Percentiles rank a stretch among this genome's conserved stretches.
Evolutionary conservation across 2,888 invertebrate genomes (phyloP).

Genomic region (Diaprepes abbreviatus): DNA sequence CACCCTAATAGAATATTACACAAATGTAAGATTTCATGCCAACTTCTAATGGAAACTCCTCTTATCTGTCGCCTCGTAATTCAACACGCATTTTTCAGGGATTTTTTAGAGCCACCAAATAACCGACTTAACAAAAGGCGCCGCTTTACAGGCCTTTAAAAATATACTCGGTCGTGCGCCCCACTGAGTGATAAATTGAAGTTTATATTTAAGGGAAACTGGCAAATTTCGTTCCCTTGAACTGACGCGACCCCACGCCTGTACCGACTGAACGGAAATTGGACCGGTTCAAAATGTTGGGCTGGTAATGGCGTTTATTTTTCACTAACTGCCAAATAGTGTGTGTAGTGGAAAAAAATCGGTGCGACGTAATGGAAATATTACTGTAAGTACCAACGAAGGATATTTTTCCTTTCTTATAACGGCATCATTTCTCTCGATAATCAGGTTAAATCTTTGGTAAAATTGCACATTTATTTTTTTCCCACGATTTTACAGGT

Average conservation of each 20-base stretch:
- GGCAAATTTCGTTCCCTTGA: constrained; percentile 26
- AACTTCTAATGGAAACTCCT: constrained; percentile 14
- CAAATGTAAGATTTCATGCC: constrained; percentile 20
- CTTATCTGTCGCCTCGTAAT: constrained; percentile 21
- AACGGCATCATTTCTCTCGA: no score
- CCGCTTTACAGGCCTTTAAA: constrained; percentile 20
- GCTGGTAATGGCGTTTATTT: constrained; percentile 41
- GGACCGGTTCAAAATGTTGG: constrained; percentile 37
- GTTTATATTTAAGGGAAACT: constrained; percentile 34
- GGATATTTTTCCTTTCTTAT: no score
- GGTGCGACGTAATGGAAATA: neutral
- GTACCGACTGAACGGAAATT: constrained; percentile 36
- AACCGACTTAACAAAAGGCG: constrained; percentile 20
- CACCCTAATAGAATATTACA: constrained; percentile 17
- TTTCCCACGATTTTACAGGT: no score
- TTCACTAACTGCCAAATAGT: constrained; percentile 35
- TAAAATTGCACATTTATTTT: no score
- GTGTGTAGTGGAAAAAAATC: neutral
- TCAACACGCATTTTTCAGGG: constrained; percentile 20
- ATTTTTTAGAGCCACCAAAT: constrained; percentile 20
- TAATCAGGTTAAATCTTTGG: no score
- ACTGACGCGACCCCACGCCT: constrained; percentile 22
- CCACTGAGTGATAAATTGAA: constrained; percentile 30
- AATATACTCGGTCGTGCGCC: constrained; percentile 18
- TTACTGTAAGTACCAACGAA: neutral